Base-by-base conservation (phyloP, 2,888 invertebrate genomes). In the Reticulitermes lucifugus region DNA sequence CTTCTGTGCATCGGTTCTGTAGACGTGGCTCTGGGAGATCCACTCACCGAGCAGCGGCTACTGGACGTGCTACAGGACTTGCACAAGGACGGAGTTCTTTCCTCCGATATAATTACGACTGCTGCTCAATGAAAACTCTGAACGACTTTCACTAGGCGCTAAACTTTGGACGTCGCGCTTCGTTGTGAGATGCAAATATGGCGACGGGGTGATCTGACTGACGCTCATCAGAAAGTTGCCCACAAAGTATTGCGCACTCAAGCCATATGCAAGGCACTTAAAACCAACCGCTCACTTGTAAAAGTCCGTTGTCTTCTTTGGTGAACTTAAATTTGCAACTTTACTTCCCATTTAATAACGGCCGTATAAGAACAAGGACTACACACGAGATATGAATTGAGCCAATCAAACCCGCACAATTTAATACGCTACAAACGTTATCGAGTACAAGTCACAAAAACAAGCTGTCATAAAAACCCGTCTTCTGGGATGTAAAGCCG, bases 1-100 rank as follows among this genome's bases (percentile, higher is more conserved):
- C 91, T 96, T 83, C 91, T 96, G 5, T 96, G 96, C 89, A 95
- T 96, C 86, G 96, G 96, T 41, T 96, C 96, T 65, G 95, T 96
- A 10, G 96, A 96, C 89, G 94, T 96, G 81, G 96, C 96, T 9
- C 91, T 96, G 29, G 96, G 96, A 1, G 95, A 96, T 89, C 94
- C 95, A 0, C 92, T 94, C 84, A 96, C 96, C 51, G 96, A 96
- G 89, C 94, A 94, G 88, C 93, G 96, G 83, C 92, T 96, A 80
- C 92, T 96, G 87, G 95, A 95, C 89, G 94, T 96, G 1, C 93
- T 96, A 59, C 93, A 94, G 87, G 96, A 96, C 90, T 93, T 96
- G 60, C 92, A 95, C 89, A 92, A 92, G 25, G 95, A 95, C 86
- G 96, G 95, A 22, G 93, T 96, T 84, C 92, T 96, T 43, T 84